A percentile compares a stretch with the other conserved stretches of the same genome.
phyloP scores from a whole-genome alignment of 92 coral and sea anemone species.

The Pocillopora meandrina region DNA sequence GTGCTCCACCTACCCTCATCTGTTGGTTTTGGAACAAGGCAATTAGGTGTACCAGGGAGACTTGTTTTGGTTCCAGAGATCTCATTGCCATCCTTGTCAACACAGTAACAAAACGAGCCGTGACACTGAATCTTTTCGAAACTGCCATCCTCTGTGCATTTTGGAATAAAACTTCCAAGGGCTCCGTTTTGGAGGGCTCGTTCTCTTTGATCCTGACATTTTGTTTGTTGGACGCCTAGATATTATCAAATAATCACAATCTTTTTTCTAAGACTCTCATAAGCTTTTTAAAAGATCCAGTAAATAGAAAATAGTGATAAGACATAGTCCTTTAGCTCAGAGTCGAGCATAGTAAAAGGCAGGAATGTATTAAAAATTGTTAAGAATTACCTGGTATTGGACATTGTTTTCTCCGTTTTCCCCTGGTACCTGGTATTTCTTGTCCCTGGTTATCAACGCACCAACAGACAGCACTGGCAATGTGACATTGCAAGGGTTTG shows the following conservation, averaged over 20 bases:
- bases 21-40: conserved; percentile 44
- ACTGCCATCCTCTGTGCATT: conserved; percentile 77
- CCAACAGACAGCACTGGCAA: conserved; percentile 69
- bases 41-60: conserved; percentile 73
- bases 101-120: conserved; percentile 85
- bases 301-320: too few relatives aligned
- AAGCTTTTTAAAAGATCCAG: too few relatives aligned
- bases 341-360: too few relatives aligned
- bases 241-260: neutral
- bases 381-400: conserved; percentile 39
- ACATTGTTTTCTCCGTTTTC: conserved; percentile 70
- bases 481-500: conserved; percentile 66
- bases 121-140: conserved; percentile 86
- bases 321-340: too few relatives aligned
- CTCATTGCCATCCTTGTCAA: conserved; percentile 81
- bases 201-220: conserved; percentile 77
- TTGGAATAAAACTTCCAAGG: conserved; percentile 79
- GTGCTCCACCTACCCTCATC: conserved; percentile 27
- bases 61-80: conserved; percentile 75
- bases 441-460: conserved; percentile 78
- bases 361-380: too few relatives aligned
- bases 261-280: too few relatives aligned
- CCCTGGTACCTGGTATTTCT: conserved; percentile 74
- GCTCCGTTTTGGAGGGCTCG: conserved; percentile 51
- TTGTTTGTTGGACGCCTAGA: conserved; percentile 62